Evolutionary conservation across 2,797 vertebrate genomes (phyloP), one percentile per base, ranked within the genome.

Genomic region (Sebastes variabilis): DNA sequence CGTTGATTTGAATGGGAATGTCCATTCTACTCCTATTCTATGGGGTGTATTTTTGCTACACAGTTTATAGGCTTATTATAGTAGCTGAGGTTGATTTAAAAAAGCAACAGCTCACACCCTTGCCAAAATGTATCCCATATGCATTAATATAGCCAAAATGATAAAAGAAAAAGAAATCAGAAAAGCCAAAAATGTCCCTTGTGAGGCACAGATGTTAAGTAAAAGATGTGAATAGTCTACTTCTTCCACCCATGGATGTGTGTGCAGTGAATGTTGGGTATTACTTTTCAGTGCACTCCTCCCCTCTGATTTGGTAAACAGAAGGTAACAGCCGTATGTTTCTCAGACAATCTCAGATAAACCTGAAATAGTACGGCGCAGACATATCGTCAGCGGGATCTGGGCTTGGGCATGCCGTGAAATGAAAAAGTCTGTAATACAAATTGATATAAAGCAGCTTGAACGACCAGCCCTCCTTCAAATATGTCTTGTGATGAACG

Each of bases 391-490:
- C 20, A 2, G 10, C 4, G 12, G 60, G 8, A 4, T 46, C 30
- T 75, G 77, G 22, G 61, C 84, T 77, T 38, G 36, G 36, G 58
- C n/a, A 32, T 20, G 22, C 60, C 60, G 34, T 88, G 81, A 88
- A 89, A 89, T 90, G 71, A 85, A 88, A 82, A 66, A 9, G 58
- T 79, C 85, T 78, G 27, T 10, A 10, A 14, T 4, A 4, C 32
- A 82, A 84, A 90, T 74, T 78, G 80, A 87, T 73, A 91, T 73
- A 77, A 89, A 88, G 83, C 75, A 64, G 61, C 82, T 73, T 38
- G 79, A 86, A 81, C 66, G 29, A 29, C 36, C 8, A 1, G 2
- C 6, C 30, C 1, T 36, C 5, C 8, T 46, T 34, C 59, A 54
- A 27, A 20, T n/a, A 42, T 61, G 25, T 75, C 32, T 30, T 8